phyloP scores from a whole-genome alignment of 2,888 invertebrate species.

The Drosophila prolongata region DNA sequence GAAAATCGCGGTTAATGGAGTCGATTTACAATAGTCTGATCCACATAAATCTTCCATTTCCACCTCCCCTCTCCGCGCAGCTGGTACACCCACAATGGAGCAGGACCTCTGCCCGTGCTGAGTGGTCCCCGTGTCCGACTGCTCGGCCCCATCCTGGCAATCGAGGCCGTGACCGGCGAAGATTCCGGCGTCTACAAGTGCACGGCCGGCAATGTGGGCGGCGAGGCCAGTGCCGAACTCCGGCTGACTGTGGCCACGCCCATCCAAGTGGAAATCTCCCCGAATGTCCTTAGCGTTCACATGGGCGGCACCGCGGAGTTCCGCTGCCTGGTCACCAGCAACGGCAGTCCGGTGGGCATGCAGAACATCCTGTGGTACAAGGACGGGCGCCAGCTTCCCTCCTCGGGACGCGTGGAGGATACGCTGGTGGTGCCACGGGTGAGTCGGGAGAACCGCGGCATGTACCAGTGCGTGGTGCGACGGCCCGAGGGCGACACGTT shows the following conservation, averaged over 20 bases:
- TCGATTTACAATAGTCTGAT: slow-evolving; percentile 34
- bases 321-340: slow-evolving; percentile 87
- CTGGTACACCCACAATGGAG: slow-evolving; percentile 89
- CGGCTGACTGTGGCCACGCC: slow-evolving; percentile 88
- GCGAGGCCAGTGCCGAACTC: slow-evolving; percentile 89
- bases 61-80: slow-evolving; percentile 80
- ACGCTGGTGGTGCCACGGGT: slow-evolving; percentile 88
- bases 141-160: slow-evolving; percentile 88
- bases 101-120: slow-evolving; percentile 87
- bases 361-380: slow-evolving; percentile 88
- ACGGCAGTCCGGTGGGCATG: slow-evolving; percentile 86
- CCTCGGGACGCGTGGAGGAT: slow-evolving; percentile 88
- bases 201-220: slow-evolving; percentile 89
- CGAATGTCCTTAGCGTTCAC: slow-evolving; percentile 89
- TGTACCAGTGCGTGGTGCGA: slow-evolving; percentile 91
- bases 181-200: slow-evolving; percentile 89
- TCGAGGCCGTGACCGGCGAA: slow-evolving; percentile 89
- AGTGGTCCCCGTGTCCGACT: slow-evolving; percentile 88
- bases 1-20: slow-evolving; percentile 38
- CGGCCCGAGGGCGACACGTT: slow-evolving; percentile 90
- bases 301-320: slow-evolving; percentile 91
- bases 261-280: slow-evolving; percentile 88
- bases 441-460: slow-evolving; percentile 89
- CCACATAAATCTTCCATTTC: slow-evolving; percentile 4
- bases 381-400: slow-evolving; percentile 88